Evolutionary conservation across 2,888 invertebrate species (phyloP).

Genomic region (Eilema griseolum): DNA sequence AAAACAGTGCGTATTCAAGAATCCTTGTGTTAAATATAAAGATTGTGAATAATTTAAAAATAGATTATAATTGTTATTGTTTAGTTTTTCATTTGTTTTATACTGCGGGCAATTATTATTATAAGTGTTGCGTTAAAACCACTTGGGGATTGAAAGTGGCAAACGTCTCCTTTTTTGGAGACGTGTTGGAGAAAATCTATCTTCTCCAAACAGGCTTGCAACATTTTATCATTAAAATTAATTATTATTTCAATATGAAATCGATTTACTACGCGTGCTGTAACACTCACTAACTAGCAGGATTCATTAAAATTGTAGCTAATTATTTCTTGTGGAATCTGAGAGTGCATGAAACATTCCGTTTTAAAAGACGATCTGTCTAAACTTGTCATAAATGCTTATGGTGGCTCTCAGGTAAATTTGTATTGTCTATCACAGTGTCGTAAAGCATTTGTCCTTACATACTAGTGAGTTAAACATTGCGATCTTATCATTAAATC

Average conservation of each 20-base stretch:
- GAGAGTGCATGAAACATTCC: slow-evolving; percentile 68
- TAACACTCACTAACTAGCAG: too few species aligned
- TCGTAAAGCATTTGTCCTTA: slow-evolving; percentile 86
- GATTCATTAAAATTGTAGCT: too few species aligned
- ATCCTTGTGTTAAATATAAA: too few species aligned
- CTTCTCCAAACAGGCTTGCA: too few species aligned
- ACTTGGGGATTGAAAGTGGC: too few species aligned
- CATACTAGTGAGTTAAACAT: slow-evolving; percentile 84
- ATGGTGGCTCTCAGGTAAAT: slow-evolving; percentile 80
- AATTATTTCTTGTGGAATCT: slow-evolving; percentile 38
- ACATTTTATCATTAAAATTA: too few species aligned
- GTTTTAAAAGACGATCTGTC: slow-evolving; percentile 60
- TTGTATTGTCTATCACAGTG: slow-evolving; percentile 85
- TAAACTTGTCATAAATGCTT: slow-evolving; percentile 70
- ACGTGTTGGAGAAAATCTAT: too few species aligned
- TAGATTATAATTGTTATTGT: background rate
- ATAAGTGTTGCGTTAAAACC: too few species aligned
- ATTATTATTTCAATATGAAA: too few species aligned
- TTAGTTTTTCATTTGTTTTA: background rate
- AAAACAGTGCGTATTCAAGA: too few species aligned
- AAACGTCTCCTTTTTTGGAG: too few species aligned
- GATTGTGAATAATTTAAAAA: background rate
- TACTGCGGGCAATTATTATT: background rate
- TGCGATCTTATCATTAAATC: slow-evolving; percentile 84
- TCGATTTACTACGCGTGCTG: too few species aligned